Evolutionary conservation across 2,888 invertebrate genomes (phyloP), one percentile per base, ranked within the genome.

Genomic region (Melanostoma scalare): DNA sequence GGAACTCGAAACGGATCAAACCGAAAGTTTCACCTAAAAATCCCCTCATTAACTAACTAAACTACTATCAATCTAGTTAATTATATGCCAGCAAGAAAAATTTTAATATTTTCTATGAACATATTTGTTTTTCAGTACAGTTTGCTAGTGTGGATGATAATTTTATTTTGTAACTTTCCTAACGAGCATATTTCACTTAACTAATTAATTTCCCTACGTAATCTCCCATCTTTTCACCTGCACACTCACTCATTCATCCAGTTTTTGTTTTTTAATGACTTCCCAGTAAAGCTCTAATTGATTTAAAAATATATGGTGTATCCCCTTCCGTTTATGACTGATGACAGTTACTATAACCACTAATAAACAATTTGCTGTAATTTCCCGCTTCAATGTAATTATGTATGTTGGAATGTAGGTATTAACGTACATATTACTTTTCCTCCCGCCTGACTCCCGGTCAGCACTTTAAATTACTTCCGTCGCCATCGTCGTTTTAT

Each of bases 311-410:
- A 9, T 38, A 63, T 6, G 20, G 20, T 20, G 20, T 20, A 20
- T 30, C 44, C 9, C 65, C n/a, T n/a, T 50, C 36, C 8, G 20
- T 46, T 60, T 48, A 60, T 53, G 46, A 20, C 52, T 44, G 69
- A 73, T 74, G 82, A 77, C 77, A 74, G 82, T 74, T 73, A 82
- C 77, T 63, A 65, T 73, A 61, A 50, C 48, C 52, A 36, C 38
- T 36, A 61, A 73, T 58, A 73, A 77, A 46, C 65, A 77, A 77
- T 65, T 78, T 61, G 63, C 73, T 31, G 56, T 60, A 73, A 77
- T 82, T 74, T 52, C 44, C 33, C 68, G 4, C 38, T 44, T 48
- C 42, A 20, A 20, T 20, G 20, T 20, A 20, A 20, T 20, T 20
- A 20, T 20, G 20, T 20, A 20, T 20, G 20, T 20, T 20, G 20